phyloP scores from a whole-genome alignment of 2,113 vertebrate species.

The Albula glossodonta region DNA sequence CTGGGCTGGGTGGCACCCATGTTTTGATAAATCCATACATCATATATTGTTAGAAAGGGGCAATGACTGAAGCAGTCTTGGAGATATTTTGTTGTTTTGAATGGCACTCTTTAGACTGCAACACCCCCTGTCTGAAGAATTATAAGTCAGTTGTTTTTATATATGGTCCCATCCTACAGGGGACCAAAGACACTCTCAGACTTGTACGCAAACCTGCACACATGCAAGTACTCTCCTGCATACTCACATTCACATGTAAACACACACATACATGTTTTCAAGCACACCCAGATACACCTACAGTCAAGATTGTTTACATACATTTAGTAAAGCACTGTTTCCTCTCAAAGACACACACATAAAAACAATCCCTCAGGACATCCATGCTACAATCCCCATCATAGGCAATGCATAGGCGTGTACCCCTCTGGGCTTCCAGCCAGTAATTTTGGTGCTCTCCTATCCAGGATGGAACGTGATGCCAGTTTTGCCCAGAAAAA shows the following conservation, averaged over 20 bases:
- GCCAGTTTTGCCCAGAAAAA: constrained; percentile 90
- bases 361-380: neutral
- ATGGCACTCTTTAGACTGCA: too few species aligned
- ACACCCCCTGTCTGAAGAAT: too few species aligned
- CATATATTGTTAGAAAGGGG: too few species aligned
- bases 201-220: neutral
- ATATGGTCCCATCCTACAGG: neutral
- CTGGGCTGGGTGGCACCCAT: too few species aligned
- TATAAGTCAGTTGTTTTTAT: too few species aligned
- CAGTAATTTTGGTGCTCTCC: constrained; percentile 14
- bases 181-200: too few species aligned
- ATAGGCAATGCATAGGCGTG: too few species aligned
- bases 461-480: constrained; percentile 86
- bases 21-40: too few species aligned
- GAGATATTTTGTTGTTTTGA: too few species aligned
- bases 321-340: neutral
- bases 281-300: neutral
- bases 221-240: neutral
- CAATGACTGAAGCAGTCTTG: too few species aligned
- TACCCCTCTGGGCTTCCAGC: too few species aligned
- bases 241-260: neutral
- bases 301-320: neutral
- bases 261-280: neutral
- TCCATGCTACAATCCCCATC: neutral
- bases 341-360: neutral